Conservation (phyloP, 2,888 invertebrate genomes). For the Tipula lateralis region DNA sequence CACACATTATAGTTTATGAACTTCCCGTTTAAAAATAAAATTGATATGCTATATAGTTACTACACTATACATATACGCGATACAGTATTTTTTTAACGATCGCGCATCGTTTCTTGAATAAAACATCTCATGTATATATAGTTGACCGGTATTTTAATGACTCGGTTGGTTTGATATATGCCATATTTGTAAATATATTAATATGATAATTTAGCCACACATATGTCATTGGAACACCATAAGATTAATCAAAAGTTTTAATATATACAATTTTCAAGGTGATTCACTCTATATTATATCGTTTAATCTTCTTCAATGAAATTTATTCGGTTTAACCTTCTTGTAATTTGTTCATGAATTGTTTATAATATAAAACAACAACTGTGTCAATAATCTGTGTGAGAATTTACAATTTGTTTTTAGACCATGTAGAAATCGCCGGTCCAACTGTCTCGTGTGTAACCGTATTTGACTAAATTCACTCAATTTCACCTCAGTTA, state of each 20-base stretch:
- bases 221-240: background rate
- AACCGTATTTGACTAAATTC: too few relatives aligned
- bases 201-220: background rate
- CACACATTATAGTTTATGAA: conserved; percentile 13
- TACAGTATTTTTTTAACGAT: background rate
- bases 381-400: background rate
- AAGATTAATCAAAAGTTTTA: background rate
- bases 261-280: background rate
- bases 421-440: too few relatives aligned
- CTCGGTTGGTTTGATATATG: background rate
- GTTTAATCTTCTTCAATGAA: background rate
- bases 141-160: background rate
- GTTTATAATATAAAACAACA: background rate
- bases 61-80: too few relatives aligned
- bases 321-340: background rate
- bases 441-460: too few relatives aligned
- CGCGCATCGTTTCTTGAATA: background rate
- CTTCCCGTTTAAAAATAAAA: conserved; percentile 2
- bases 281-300: background rate
- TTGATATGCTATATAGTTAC: background rate
- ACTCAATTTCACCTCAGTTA: too few relatives aligned
- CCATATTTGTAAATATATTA: background rate
- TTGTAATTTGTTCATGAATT: background rate
- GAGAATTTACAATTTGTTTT: background rate
- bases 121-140: background rate